phyloP scores from a whole-genome alignment of 2,113 vertebrate genomes.

The Pangasianodon gigas region DNA sequence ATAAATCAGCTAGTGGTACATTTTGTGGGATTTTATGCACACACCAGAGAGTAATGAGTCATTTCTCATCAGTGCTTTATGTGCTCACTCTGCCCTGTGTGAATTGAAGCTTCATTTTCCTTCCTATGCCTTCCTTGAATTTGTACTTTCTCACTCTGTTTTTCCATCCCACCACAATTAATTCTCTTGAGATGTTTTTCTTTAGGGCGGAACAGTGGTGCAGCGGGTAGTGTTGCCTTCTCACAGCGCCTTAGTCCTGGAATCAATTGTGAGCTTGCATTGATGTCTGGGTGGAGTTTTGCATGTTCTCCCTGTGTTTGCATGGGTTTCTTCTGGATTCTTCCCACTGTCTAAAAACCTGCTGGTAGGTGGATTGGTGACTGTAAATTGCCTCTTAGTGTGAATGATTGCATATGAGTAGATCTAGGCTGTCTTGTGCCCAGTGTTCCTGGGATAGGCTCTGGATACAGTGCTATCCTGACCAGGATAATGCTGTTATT shows the following conservation, averaged over 20 bases:
- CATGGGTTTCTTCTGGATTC: background rate
- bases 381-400: background rate
- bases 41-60: conserved; percentile 38
- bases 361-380: background rate
- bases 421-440: background rate
- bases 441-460: background rate
- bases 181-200: conserved; percentile 54
- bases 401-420: background rate
- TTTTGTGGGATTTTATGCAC: conserved; percentile 8
- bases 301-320: background rate
- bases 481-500: background rate
- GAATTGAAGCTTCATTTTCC: conserved; percentile 67
- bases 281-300: background rate
- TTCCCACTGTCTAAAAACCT: background rate
- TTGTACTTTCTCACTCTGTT: conserved; percentile 56
- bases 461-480: background rate
- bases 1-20: conserved; percentile 25
- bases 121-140: conserved; percentile 55
- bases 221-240: conserved; percentile 7
- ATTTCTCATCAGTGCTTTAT: conserved; percentile 16
- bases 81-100: background rate
- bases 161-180: conserved; percentile 44
- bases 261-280: conserved; percentile 9
- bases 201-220: conserved; percentile 30
- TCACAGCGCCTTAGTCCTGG: background rate